Evolutionary conservation across 2,888 invertebrate species (phyloP).

Genomic region (Phyto melanocephala): DNA sequence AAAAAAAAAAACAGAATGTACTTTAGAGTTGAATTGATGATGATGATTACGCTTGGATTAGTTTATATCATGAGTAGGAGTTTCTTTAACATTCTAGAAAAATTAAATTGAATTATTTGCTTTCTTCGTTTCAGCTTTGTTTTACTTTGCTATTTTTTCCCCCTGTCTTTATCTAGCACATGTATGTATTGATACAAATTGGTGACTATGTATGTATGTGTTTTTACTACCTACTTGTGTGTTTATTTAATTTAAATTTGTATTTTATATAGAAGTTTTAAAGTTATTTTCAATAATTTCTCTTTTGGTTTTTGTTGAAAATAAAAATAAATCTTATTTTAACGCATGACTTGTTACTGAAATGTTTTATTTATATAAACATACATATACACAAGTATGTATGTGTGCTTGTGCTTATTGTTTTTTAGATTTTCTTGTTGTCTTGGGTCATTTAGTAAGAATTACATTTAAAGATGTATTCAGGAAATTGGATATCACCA

Average conservation of each 20-base stretch:
- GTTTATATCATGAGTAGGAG: not conserved
- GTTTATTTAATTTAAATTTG: constrained; percentile 14
- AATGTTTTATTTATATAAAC: not conserved
- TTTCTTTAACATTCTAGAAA: constrained; percentile 22
- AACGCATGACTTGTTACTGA: constrained; percentile 55
- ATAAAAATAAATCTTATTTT: constrained; percentile 59
- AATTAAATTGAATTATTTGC: constrained; percentile 45
- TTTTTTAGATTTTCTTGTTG: not conserved
- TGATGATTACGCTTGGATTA: constrained; percentile 22
- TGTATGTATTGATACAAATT: too few species aligned
- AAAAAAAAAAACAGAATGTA: not conserved
- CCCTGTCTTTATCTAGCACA: too few species aligned
- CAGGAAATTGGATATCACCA: constrained; percentile 41
- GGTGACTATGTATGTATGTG: not conserved
- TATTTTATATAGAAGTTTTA: constrained; percentile 25
- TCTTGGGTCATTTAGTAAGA: constrained; percentile 38
- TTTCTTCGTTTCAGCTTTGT: not conserved
- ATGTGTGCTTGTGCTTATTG: too few species aligned
- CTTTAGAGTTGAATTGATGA: constrained; percentile 20
- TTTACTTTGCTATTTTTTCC: not conserved
- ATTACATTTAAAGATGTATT: constrained; percentile 47
- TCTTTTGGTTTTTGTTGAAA: constrained; percentile 41
- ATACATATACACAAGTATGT: too few species aligned
- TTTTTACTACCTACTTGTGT: not conserved
- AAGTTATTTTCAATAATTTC: constrained; percentile 46